phyloP scores from a whole-genome alignment of 2,113 vertebrate genomes.

The Cottus gobio region DNA sequence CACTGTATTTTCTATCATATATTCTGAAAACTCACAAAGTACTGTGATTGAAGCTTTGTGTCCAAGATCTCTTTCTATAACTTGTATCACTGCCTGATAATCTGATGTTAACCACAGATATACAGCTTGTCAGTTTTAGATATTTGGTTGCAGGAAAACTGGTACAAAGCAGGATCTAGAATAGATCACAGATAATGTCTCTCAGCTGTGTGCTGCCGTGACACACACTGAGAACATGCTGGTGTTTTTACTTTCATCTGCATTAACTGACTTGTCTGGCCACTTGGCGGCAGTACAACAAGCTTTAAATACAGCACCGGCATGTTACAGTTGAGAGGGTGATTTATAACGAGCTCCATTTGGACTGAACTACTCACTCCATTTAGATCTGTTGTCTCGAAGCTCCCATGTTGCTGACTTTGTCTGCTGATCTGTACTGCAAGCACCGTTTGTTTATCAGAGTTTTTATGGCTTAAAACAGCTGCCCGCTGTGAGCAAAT shows the following conservation, averaged over 20 bases:
- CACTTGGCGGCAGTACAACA: not conserved
- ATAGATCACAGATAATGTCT: not conserved
- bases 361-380: not conserved
- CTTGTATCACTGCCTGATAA: not conserved
- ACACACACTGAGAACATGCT: not conserved
- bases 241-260: not conserved
- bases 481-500: not conserved
- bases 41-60: not conserved
- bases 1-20: not conserved
- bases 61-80: not conserved
- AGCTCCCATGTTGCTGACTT: not conserved
- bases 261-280: not conserved
- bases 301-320: not conserved
- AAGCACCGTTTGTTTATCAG: not conserved
- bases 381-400: not conserved
- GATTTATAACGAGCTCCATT: not conserved
- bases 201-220: not conserved
- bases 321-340: not conserved
- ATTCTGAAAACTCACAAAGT: not conserved
- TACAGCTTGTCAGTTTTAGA: not conserved
- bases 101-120: not conserved
- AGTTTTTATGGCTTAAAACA: not conserved
- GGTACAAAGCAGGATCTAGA: not conserved
- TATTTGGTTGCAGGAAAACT: not conserved
- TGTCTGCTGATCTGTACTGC: not conserved